Conservation (phyloP, 2,888 invertebrate genomes). For the Chorisops tibialis region DNA sequence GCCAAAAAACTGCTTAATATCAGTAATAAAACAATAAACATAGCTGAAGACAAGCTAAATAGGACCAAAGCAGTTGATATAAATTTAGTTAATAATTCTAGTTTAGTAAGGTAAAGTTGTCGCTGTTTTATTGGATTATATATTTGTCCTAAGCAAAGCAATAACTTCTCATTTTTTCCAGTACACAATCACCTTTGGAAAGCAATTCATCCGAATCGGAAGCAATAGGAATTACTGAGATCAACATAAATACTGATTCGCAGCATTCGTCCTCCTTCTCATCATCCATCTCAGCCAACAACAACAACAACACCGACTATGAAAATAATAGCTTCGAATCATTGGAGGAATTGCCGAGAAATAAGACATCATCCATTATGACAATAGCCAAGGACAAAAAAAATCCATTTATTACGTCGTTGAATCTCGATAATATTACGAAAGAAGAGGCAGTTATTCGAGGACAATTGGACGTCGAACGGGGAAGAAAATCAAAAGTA, state of each 20-base stretch:
- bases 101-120: constrained; percentile 27
- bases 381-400: not conserved
- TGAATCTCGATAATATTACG: constrained; percentile 43
- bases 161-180: constrained; percentile 10
- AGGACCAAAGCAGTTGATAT: constrained; percentile 28
- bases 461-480: constrained; percentile 36
- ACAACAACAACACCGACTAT: constrained; percentile 2
- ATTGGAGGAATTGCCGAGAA: not conserved
- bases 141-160: not conserved
- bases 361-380: constrained; percentile 1
- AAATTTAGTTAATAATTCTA: constrained; percentile 28
- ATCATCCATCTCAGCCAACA: no score
- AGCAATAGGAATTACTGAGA: constrained; percentile 5
- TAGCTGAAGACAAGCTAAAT: constrained; percentile 16
- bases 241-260: constrained; percentile 16
- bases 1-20: constrained; percentile 3
- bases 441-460: constrained; percentile 39
- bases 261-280: constrained; percentile 7
- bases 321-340: constrained; percentile 11
- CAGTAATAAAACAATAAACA: constrained; percentile 2
- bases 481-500: constrained; percentile 46
- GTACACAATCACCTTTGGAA: constrained; percentile 25
- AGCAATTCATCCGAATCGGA: constrained; percentile 7
- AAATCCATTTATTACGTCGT: not conserved
- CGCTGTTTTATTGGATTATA: not conserved